Evolutionary conservation across 1,140 invertebrate species (phyloP).

Genomic region (Drosophila arizonae): DNA sequence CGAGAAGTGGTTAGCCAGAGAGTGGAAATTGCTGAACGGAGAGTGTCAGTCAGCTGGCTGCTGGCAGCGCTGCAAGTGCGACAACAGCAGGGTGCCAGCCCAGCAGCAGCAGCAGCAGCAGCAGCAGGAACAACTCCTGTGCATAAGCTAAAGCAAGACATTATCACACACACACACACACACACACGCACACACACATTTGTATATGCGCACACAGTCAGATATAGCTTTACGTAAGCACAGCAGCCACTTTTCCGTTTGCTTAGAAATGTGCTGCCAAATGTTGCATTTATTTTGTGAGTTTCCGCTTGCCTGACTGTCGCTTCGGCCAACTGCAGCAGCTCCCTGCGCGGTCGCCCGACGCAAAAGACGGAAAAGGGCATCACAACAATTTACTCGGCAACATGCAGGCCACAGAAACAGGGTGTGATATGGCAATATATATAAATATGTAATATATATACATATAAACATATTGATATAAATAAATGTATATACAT

Average conservation of each 20-base stretch:
- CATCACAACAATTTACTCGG: slow-evolving; percentile 38
- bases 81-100: slow-evolving; percentile 57
- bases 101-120: slow-evolving; percentile 33
- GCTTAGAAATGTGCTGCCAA: slow-evolving; percentile 69
- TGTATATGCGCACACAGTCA: background rate
- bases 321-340: slow-evolving; percentile 17
- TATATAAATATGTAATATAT: no score
- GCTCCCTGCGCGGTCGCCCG: background rate
- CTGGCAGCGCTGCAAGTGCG: slow-evolving; percentile 19
- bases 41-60: slow-evolving; percentile 29
- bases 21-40: slow-evolving; percentile 68
- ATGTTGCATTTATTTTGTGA: slow-evolving; percentile 80
- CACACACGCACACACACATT: slow-evolving; percentile 6
- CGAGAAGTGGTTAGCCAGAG: slow-evolving; percentile 57
- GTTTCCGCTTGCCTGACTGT: slow-evolving; percentile 58
- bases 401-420: slow-evolving; percentile 9
- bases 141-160: slow-evolving; percentile 33
- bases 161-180: slow-evolving; percentile 39
- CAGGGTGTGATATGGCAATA: no score
- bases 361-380: slow-evolving; percentile 41
- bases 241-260: slow-evolving; percentile 68
- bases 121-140: slow-evolving; percentile 16
- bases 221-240: slow-evolving; percentile 27
- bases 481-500: no score
- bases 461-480: no score